phyloP scores from a whole-genome alignment of 1,140 invertebrate species.

The Dufourea novaeangliae region DNA sequence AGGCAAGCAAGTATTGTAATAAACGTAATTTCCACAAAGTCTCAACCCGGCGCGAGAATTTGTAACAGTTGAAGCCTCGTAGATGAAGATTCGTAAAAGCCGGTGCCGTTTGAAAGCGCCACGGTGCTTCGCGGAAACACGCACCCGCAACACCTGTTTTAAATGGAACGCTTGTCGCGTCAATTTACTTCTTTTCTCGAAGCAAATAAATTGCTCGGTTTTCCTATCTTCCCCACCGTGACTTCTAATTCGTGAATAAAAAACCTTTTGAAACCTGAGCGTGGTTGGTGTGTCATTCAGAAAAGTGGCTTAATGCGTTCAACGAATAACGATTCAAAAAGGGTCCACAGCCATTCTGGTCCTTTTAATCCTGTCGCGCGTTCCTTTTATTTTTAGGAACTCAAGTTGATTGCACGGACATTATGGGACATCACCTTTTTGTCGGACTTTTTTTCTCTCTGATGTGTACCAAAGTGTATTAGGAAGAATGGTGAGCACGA shows the following conservation, averaged over 20 bases:
- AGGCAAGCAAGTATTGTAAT: background rate
- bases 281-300: conserved; percentile 1
- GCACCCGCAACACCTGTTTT: conserved; percentile 30
- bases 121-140: background rate
- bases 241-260: conserved; percentile 14
- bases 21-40: background rate
- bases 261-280: background rate
- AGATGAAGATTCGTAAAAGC: no score
- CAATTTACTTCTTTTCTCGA: conserved; percentile 20
- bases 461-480: conserved; percentile 67
- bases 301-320: conserved; percentile 10
- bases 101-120: conserved; percentile 14
- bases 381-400: conserved; percentile 47
- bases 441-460: conserved; percentile 42
- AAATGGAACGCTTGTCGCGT: conserved; percentile 30
- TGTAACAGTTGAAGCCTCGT: background rate
- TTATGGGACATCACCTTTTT: conserved; percentile 45
- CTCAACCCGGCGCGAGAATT: background rate
- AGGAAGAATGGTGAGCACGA: conserved; percentile 71
- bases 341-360: background rate
- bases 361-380: conserved; percentile 17
- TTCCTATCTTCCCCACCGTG: background rate
- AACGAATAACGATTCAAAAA: background rate
- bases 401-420: conserved; percentile 35
- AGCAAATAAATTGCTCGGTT: conserved; percentile 20